Evolutionary conservation across 2,797 vertebrate genomes (phyloP), one percentile per base, ranked within the genome.

Genomic region (Pogoniulus pusillus): DNA sequence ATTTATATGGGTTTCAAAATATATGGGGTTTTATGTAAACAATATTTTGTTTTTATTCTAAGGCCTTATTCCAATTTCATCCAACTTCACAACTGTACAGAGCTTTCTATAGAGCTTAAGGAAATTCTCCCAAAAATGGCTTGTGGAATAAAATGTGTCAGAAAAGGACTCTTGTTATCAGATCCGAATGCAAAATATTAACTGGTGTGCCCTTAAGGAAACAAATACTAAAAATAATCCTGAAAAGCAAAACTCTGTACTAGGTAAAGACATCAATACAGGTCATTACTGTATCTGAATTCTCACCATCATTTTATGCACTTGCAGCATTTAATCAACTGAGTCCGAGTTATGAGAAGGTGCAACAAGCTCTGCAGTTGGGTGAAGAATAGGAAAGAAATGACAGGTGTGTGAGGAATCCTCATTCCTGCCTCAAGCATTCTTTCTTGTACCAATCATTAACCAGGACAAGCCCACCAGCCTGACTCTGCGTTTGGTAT

Each of bases 381-480:
- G 16, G 15, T 4, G 10, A 77, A 78, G 12, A 70, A 16, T 6
- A 32, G 8, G 6, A 23, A 37, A 85, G 57, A 84, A 73, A 45
- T 2, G 9, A 12, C 6, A 37, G 14, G 7, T 70, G 19, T 7
- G 8, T 55, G 24, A 81, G 43, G 32, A 83, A 62, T 49, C 32
- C 27, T 87, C 0, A 0, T 59, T 64, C 18, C 43, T 55, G 13
- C 8, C 41, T 32, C 1, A 72, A 32, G 59, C 29, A 4, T 34
- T 60, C 13, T 23, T 45, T 22, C 7, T 16, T 45, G 30, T 24
- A 54, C 13, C 45, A 79, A 30, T 30, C 27, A 10, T n/a, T n/a
- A 59, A 51, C 11, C 12, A 55, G 24, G 43, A 71, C 3, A 12
- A 76, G 16, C 7, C 35, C 43, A 19, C 35, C 24, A 41, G 7